phyloP scores from a whole-genome alignment of 2,113 vertebrate species.

The Calyptomena viridis region DNA sequence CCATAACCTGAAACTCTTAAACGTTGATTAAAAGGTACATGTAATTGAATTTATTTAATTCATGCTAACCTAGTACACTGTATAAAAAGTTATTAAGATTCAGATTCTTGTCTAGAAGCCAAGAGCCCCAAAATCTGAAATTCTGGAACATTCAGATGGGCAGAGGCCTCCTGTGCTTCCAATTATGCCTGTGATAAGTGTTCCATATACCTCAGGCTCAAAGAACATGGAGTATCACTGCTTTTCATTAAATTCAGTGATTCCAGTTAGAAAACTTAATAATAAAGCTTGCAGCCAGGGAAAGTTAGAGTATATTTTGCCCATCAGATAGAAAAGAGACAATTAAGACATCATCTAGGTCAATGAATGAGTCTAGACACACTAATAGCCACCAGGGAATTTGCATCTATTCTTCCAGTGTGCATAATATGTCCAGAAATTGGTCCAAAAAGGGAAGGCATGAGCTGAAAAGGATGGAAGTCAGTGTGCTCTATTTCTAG shows the following conservation, averaged over 20 bases:
- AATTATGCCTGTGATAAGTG: background rate
- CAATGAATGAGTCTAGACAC: conserved; percentile 61
- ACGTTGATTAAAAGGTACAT: background rate
- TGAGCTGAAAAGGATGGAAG: background rate
- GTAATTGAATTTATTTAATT: background rate
- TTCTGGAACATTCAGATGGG: background rate
- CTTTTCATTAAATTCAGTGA: background rate
- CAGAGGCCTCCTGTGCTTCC: background rate
- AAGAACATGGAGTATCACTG: background rate
- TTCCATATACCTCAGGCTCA: background rate
- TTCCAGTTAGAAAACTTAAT: background rate
- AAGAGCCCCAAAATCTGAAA: background rate
- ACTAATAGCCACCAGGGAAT: conserved; percentile 26
- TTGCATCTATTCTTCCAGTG: background rate
- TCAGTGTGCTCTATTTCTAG: background rate
- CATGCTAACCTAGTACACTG: background rate
- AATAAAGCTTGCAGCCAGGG: background rate
- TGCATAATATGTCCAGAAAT: conserved; percentile 5
- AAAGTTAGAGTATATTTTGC: conserved; percentile 3
- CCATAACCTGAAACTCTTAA: background rate
- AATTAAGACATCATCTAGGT: conserved; percentile 56
- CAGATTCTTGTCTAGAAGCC: background rate
- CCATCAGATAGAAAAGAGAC: background rate
- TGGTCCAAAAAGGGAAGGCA: conserved; percentile 22
- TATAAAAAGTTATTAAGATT: background rate